phyloP scores from a whole-genome alignment of 2,797 vertebrate species.

The Aselliscus stoliczkanus region DNA sequence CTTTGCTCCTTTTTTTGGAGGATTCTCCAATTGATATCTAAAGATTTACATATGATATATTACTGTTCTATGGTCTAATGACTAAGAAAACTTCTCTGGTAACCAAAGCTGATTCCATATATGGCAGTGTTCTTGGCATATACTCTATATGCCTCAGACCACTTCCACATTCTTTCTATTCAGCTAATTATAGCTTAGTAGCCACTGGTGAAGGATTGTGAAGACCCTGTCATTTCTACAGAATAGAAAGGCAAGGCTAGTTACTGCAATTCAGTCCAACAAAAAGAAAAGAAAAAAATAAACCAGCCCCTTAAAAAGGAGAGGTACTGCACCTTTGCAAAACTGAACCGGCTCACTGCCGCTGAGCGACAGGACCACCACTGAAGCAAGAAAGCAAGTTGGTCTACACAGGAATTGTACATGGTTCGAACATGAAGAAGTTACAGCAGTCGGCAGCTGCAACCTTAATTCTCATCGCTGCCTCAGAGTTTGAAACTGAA shows the following conservation, averaged over 20 bases:
- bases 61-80: conserved; percentile 76
- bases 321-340: conserved; percentile 77
- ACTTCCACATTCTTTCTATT: conserved; percentile 77
- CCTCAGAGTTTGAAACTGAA: conserved; percentile 69
- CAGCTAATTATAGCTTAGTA: conserved; percentile 78
- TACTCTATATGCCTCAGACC: conserved; percentile 72
- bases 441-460: conserved; percentile 79
- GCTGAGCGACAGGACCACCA: conserved; percentile 72
- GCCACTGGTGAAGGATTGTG: conserved; percentile 74
- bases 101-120: conserved; percentile 76
- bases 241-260: conserved; percentile 79
- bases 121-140: conserved; percentile 76
- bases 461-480: conserved; percentile 82
- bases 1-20: conserved; percentile 77
- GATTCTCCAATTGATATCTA: conserved; percentile 73
- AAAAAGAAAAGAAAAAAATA: conserved; percentile 58
- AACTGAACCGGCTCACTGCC: conserved; percentile 76
- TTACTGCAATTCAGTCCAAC: conserved; percentile 78
- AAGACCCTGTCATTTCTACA: conserved; percentile 75
- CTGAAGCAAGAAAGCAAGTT: conserved; percentile 74
- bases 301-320: conserved; percentile 77
- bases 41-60: conserved; percentile 74
- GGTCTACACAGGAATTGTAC: conserved; percentile 76
- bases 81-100: conserved; percentile 76
- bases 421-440: conserved; percentile 74